Evolutionary conservation across 2,113 vertebrate species (phyloP).

Genomic region (Eptesicus fuscus): DNA sequence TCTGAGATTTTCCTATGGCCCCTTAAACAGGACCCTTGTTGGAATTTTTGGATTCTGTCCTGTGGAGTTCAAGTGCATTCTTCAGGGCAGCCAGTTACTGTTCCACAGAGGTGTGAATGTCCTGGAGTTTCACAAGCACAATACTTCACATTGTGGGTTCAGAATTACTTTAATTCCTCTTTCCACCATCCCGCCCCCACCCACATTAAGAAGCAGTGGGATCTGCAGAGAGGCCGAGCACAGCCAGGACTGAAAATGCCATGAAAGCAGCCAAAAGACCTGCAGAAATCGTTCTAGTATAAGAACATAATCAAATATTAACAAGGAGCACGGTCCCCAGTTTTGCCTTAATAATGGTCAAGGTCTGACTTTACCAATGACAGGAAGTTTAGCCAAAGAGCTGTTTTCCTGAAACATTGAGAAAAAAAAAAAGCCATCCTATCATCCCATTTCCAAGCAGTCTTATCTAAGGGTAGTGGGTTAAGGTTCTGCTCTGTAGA

Average conservation of each 20-base stretch:
- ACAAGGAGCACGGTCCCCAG: neutral
- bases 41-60: slow-evolving; percentile 57
- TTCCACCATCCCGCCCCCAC: neutral
- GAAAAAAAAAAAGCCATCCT: neutral
- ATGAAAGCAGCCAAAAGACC: neutral
- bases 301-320: slow-evolving; percentile 13
- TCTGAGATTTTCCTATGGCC: slow-evolving; percentile 53
- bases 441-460: neutral
- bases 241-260: neutral
- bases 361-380: neutral
- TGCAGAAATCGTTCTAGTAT: neutral
- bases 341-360: neutral
- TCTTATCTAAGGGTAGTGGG: neutral
- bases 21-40: slow-evolving; percentile 29
- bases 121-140: slow-evolving; percentile 42
- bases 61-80: slow-evolving; percentile 45
- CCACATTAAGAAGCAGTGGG: slow-evolving; percentile 26
- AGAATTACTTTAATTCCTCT: slow-evolving; percentile 51
- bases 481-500: neutral
- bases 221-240: neutral
- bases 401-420: neutral
- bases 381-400: neutral
- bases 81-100: slow-evolving; percentile 44
- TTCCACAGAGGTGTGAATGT: slow-evolving; percentile 62
- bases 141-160: slow-evolving; percentile 41